Evolutionary conservation across 2,888 invertebrate species (phyloP).

Genomic region (Aporophyla lueneburgensis): DNA sequence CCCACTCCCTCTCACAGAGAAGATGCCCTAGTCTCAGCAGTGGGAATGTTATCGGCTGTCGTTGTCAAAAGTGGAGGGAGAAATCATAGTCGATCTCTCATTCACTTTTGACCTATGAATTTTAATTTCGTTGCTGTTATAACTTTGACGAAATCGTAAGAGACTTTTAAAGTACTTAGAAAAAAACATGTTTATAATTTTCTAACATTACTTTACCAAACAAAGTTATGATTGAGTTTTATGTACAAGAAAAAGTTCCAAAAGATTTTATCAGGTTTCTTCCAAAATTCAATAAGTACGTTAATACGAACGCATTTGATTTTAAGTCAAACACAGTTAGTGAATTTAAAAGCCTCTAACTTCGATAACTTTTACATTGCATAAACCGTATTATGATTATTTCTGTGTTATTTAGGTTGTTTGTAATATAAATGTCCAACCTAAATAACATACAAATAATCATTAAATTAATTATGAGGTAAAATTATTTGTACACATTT

Average conservation of each 20-base stretch:
- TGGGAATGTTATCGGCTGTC: no score
- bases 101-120: no score
- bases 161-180: neutral
- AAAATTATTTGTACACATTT: neutral
- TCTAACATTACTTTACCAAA: neutral
- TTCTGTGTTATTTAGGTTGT: neutral
- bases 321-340: no score
- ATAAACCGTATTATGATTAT: neutral
- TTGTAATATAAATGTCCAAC: neutral
- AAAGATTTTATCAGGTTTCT: neutral
- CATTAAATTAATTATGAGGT: neutral
- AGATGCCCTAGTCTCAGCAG: no score
- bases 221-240: slow-evolving; percentile 22
- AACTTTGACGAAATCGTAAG: neutral
- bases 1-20: no score
- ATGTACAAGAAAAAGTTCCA: neutral
- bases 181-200: neutral
- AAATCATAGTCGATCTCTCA: no score
- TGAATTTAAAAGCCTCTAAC: neutral
- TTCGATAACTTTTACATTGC: neutral
- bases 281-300: no score
- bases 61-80: no score
- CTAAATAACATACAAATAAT: neutral
- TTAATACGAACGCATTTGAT: neutral
- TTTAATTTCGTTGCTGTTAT: neutral